phyloP scores from a whole-genome alignment of 2,888 invertebrate species.

The Tenthredo scrophulariae region DNA sequence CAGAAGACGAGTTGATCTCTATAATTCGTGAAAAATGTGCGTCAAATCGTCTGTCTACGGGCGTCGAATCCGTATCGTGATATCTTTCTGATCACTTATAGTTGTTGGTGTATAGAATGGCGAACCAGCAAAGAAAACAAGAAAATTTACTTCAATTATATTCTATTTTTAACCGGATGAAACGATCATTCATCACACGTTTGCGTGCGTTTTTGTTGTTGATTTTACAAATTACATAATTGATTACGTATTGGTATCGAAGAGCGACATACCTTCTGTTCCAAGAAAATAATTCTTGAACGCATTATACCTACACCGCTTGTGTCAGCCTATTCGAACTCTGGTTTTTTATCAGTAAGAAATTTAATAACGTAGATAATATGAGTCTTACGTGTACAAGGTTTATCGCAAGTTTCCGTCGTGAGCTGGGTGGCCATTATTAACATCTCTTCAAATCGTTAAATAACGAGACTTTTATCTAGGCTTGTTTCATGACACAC shows the following conservation, averaged over 20 bases:
- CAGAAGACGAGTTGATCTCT: background rate
- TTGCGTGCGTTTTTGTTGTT: too few species aligned
- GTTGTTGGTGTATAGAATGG: background rate
- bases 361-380: background rate
- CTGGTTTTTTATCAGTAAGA: background rate
- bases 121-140: background rate
- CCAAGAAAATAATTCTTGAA: background rate
- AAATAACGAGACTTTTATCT: slow-evolving; percentile 15
- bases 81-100: background rate
- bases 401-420: slow-evolving; percentile 14
- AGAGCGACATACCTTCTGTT: background rate
- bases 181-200: background rate
- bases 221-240: background rate
- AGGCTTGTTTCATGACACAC: background rate
- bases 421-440: background rate
- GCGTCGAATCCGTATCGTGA: background rate
- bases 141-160: slow-evolving; percentile 2
- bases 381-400: background rate
- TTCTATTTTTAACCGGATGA: background rate
- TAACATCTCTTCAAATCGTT: background rate
- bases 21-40: background rate
- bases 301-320: background rate
- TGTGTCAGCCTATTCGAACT: background rate
- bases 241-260: background rate
- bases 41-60: background rate